Evolutionary conservation across 2,113 vertebrate species (phyloP), one percentile per base, ranked within the genome.

Genomic region (Lampris megalopsis): DNA sequence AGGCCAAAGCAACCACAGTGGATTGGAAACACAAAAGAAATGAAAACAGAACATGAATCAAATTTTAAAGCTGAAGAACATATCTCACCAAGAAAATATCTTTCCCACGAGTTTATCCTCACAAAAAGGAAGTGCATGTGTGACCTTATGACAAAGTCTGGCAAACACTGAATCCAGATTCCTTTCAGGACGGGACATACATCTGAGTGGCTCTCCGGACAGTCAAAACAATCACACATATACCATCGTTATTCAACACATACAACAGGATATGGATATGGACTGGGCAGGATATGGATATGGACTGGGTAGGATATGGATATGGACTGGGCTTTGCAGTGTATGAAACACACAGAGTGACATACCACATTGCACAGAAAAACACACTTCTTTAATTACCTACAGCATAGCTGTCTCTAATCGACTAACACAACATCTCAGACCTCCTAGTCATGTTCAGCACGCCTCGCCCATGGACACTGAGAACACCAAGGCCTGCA

Each of bases 51-150:
- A 75, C 68, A 84, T 8, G 48, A 83, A 59, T 66, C 66, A 72
- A 78, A 70, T 82, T 86, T 48, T 52, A 79, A 63, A 79, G 69
- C 75, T 85, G 64, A 62, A 9, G 53, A 58, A 37, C 8, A n/a
- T 43, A 38, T 5, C 45, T 48, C 38, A n/a, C 7, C 66, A 77
- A 72, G 24, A 60, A 58, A 41, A 57, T 56, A 75, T 56, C 50
- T 0, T 24, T 63, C n/a, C 60, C 6, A 43, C 47, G 41, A 75
- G 42, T 77, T 48, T 7, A 6, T 78, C 64, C 70, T 73, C 65
- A 10, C 75, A 56, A 56, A 72, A 61, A 48, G 68, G 24, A 24
- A 24, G 24, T 24, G 24, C 24, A 81, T 58, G 64, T 38, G 1
- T 2, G 72, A 63, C 35, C 68, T 63, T 48, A 8, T 70, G 53